Evolutionary conservation across 2,797 vertebrate species (phyloP).

Genomic region (Sebastes taczanowskii): DNA sequence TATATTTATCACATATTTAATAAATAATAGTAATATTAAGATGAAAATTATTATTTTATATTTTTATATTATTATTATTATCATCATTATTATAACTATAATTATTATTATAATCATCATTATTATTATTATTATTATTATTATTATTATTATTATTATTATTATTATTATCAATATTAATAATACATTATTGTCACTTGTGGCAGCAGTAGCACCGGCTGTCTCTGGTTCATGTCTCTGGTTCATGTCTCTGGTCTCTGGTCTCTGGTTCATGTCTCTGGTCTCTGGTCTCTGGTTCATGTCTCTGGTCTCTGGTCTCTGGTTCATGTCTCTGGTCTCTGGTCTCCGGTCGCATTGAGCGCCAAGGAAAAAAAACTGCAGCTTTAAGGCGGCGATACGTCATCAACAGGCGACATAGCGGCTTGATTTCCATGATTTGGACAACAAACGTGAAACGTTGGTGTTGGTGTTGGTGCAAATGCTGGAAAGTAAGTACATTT

Average conservation of each 20-base stretch:
- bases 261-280: no score
- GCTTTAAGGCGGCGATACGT: constrained; percentile 32
- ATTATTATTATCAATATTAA: neutral
- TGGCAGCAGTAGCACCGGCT: neutral
- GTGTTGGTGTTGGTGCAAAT: neutral
- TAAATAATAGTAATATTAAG: no score
- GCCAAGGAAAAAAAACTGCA: neutral
- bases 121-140: neutral
- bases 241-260: no score
- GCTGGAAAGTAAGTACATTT: neutral
- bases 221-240: no score
- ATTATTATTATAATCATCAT: rapidly evolving
- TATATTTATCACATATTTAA: no score
- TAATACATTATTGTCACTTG: neutral
- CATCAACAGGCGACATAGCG: constrained; percentile 53
- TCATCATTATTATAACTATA: no score
- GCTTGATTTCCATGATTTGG: no score
- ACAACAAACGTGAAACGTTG: constrained; percentile 8
- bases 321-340: no score
- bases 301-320: no score
- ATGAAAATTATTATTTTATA: no score
- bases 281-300: no score
- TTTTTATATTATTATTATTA: no score
- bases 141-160: neutral
- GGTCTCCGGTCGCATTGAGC: neutral